Evolutionary conservation across 2,797 vertebrate species (phyloP).

Genomic region (Melanotaenia parkinsoni): DNA sequence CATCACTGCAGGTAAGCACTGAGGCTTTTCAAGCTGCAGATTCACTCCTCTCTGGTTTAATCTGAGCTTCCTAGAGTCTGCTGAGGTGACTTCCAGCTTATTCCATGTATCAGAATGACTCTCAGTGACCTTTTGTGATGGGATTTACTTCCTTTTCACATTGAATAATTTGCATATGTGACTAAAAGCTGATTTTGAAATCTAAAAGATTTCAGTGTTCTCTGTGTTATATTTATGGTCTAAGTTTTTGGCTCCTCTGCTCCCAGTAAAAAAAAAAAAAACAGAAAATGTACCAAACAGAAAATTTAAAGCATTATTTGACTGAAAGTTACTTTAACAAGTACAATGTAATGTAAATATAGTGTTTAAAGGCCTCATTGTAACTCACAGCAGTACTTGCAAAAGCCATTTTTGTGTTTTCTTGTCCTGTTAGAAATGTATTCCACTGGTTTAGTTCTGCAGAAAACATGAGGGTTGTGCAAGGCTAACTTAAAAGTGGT

Average conservation of each 20-base stretch:
- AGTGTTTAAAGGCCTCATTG: too few species aligned
- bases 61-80: background rate
- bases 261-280: background rate
- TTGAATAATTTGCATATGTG: background rate
- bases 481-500: too few species aligned
- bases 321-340: background rate
- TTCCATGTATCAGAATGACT: background rate
- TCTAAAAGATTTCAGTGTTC: background rate
- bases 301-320: background rate
- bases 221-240: background rate
- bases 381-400: background rate
- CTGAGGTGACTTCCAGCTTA: background rate
- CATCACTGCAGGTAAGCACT: constrained; percentile 94
- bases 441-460: background rate
- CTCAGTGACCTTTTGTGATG: background rate
- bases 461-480: background rate
- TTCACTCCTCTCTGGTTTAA: constrained; percentile 3
- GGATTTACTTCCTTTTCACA: background rate
- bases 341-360: background rate
- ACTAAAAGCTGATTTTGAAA: background rate
- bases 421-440: background rate
- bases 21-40: constrained; percentile 9
- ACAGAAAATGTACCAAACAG: background rate
- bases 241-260: background rate
- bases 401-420: background rate